Evolutionary conservation across 2,113 vertebrate species (phyloP).

Genomic region (Grus americana): DNA sequence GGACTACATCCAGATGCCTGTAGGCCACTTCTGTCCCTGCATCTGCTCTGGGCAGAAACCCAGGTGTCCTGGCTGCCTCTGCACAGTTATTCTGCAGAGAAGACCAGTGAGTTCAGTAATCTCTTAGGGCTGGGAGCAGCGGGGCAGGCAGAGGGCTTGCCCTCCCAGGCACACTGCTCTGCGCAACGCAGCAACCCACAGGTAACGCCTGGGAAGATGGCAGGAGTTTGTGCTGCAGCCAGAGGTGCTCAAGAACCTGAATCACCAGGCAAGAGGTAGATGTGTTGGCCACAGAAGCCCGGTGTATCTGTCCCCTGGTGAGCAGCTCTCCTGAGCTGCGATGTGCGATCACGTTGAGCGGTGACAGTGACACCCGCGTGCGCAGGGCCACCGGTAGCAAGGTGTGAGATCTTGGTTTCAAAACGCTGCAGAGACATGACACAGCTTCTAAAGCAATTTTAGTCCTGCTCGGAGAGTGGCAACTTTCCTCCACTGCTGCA

Average conservation of each 20-base stretch:
- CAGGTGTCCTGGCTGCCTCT: not conserved
- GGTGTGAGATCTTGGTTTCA: not conserved
- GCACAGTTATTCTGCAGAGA: not conserved
- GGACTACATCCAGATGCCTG: not conserved
- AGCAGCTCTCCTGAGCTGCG: not conserved
- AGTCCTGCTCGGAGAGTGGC: not conserved
- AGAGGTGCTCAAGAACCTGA: not conserved
- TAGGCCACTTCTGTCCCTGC: not conserved
- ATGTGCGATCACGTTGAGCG: accelerated
- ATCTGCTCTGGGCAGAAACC: not conserved
- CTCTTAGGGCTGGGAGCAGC: not conserved
- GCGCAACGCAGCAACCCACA: not conserved
- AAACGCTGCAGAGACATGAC: not conserved
- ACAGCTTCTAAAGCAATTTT: not conserved
- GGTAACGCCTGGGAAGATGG: accelerated
- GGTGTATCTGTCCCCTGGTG: accelerated
- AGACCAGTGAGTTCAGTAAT: not conserved
- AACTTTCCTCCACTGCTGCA: not conserved
- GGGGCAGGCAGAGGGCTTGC: not conserved
- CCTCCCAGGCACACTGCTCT: not conserved
- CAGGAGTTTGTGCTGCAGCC: not conserved
- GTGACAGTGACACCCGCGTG: not conserved
- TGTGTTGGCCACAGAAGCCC: not conserved
- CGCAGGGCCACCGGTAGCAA: not conserved
- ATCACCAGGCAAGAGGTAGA: not conserved